Evolutionary conservation across 2,113 vertebrate species (phyloP).

Genomic region (Equus przewalskii): DNA sequence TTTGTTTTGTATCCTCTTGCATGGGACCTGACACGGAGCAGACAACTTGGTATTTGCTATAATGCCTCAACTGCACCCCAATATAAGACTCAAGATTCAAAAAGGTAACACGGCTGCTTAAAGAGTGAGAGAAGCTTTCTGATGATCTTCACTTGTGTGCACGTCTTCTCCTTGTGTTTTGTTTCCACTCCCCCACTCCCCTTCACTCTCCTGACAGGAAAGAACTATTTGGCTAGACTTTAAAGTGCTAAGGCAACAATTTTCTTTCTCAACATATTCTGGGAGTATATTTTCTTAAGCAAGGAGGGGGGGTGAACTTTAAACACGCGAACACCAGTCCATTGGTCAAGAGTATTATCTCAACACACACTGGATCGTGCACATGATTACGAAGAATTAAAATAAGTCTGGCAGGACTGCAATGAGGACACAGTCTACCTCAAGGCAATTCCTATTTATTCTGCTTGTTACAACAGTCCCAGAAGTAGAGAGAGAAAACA

Average conservation of each 20-base stretch:
- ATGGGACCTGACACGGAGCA: not conserved
- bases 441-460: slow-evolving; percentile 86
- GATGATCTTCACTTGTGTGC: not conserved
- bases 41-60: not conserved
- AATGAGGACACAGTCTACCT: slow-evolving; percentile 83
- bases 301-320: not conserved
- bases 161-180: not conserved
- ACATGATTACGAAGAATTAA: slow-evolving; percentile 77
- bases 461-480: slow-evolving; percentile 73
- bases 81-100: not conserved
- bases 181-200: not conserved
- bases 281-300: not conserved
- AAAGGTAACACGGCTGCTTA: not conserved
- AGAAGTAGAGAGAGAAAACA: slow-evolving; percentile 24
- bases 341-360: slow-evolving; percentile 78
- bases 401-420: slow-evolving; percentile 86
- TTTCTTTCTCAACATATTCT: not conserved
- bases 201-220: not conserved
- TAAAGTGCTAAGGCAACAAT: slow-evolving; percentile 1
- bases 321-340: slow-evolving; percentile 16
- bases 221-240: not conserved
- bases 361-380: slow-evolving; percentile 77
- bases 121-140: not conserved
- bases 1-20: not conserved
- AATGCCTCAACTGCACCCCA: not conserved